phyloP scores from a whole-genome alignment of 23 tunicate genomes.

The Halocynthia aurantium region DNA sequence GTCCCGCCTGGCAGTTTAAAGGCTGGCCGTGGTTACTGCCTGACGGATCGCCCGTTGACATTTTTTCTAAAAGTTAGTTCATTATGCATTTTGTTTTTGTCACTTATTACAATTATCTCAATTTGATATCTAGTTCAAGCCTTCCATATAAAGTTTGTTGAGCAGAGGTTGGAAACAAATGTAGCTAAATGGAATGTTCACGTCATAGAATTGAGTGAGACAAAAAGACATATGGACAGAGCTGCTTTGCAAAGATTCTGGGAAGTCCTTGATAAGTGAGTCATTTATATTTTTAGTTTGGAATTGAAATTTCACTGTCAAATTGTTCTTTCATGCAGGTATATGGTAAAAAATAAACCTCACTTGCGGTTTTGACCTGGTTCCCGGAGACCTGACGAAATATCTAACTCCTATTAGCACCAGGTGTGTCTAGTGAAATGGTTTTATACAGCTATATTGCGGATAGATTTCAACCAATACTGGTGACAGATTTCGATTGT shows the following conservation, averaged over 20 bases:
- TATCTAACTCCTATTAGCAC: too few relatives aligned
- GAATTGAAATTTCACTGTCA: not conserved
- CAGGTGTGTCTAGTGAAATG: too few relatives aligned
- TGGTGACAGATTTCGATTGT: too few relatives aligned
- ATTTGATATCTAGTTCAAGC: slow-evolving; percentile 56
- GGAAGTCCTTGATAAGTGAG: slow-evolving; percentile 83
- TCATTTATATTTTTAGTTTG: not conserved
- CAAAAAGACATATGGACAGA: slow-evolving; percentile 88
- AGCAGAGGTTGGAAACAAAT: slow-evolving; percentile 73
- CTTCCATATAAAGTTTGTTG: slow-evolving; percentile 81
- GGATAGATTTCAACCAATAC: too few relatives aligned
- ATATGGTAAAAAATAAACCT: slow-evolving; percentile 37
- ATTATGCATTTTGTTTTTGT: not conserved
- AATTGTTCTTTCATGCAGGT: slow-evolving; percentile 12
- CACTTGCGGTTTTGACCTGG: slow-evolving; percentile 32
- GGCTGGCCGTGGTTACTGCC: slow-evolving; percentile 95
- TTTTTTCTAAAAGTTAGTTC: slow-evolving; percentile 74
- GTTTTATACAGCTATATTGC: too few relatives aligned
- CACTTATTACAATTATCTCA: not conserved
- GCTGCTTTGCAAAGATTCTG: slow-evolving; percentile 85
- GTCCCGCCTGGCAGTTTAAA: slow-evolving; percentile 97
- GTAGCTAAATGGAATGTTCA: slow-evolving; percentile 89
- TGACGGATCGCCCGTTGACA: slow-evolving; percentile 90
- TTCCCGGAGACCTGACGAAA: not conserved
- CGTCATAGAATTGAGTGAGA: slow-evolving; percentile 69